A percentile compares a stretch with the other conserved stretches of the same genome.
Evolutionary conservation across 2,888 invertebrate genomes (phyloP).

Genomic region (Acleris sparsana): DNA sequence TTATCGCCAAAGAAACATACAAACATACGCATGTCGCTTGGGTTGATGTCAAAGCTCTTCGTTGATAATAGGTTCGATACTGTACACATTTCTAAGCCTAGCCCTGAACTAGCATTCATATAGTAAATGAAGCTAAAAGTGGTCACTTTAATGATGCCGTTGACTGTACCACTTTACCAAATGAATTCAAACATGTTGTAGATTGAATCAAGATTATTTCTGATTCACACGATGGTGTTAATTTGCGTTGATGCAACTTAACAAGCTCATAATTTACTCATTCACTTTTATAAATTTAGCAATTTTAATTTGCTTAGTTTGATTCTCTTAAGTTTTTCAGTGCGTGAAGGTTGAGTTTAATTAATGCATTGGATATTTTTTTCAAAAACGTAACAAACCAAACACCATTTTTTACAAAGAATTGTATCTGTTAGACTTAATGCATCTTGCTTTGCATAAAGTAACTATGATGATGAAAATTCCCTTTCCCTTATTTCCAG

Average conservation of each 20-base stretch:
- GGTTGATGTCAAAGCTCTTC: too few species aligned
- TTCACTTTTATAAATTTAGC: conserved; percentile 17
- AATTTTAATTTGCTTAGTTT: conserved; percentile 18
- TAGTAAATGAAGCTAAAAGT: too few species aligned
- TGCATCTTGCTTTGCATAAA: not conserved
- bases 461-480: not conserved
- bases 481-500: conserved; percentile 57
- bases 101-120: too few species aligned
- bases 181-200: not conserved
- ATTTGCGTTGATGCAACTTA: conserved; percentile 13
- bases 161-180: too few species aligned
- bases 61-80: too few species aligned
- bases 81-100: too few species aligned
- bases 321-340: conserved; percentile 8
- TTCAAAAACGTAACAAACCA: not conserved
- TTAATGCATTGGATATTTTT: not conserved
- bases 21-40: too few species aligned
- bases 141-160: too few species aligned
- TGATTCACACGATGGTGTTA: not conserved
- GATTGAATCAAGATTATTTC: not conserved
- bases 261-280: not conserved
- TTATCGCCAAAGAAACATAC: too few species aligned
- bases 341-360: conserved; percentile 16
- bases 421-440: too few species aligned
- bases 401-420: too few species aligned